Evolutionary conservation across 2,888 invertebrate genomes (phyloP).

Genomic region (Melinaea marsaeus): DNA sequence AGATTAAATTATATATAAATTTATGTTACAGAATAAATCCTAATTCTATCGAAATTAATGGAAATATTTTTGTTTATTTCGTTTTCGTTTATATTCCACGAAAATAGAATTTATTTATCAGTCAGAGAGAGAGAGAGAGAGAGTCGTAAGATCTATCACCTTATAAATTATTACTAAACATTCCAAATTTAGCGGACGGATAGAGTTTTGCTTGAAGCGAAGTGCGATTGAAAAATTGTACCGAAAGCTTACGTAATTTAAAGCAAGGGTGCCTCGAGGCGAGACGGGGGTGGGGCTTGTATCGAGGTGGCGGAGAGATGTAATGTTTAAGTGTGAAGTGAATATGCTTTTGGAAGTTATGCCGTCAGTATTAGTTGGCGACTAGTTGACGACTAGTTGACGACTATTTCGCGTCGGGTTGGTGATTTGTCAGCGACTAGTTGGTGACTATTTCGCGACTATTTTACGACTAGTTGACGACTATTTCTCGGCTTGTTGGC

Average conservation of each 20-base stretch:
- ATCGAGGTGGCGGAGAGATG: constrained; percentile 18
- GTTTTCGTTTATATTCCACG: too few species aligned
- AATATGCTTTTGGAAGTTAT: not conserved
- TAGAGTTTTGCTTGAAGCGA: constrained; percentile 54
- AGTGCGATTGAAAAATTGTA: constrained; percentile 71
- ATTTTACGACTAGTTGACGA: too few species aligned
- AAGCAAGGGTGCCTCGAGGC: constrained; percentile 46
- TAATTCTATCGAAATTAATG: too few species aligned
- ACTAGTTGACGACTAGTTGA: not conserved
- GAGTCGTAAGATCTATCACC: constrained; percentile 23
- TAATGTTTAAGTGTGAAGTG: constrained; percentile 15
- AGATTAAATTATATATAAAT: not conserved
- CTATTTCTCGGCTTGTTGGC: too few species aligned
- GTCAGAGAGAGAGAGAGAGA: too few species aligned
- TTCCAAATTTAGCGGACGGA: constrained; percentile 50
- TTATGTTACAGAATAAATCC: too few species aligned
- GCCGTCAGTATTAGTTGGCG: not conserved
- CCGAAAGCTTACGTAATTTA: constrained; percentile 62
- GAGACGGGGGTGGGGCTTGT: constrained; percentile 31
- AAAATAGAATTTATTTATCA: too few species aligned
- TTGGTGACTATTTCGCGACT: too few species aligned
- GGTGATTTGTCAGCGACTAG: too few species aligned
- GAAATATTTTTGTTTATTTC: too few species aligned
- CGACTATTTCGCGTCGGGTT: too few species aligned
- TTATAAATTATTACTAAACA: constrained; percentile 57